Conservation (phyloP, 2,888 invertebrate genomes). For the Cosmia trapezina region DNA sequence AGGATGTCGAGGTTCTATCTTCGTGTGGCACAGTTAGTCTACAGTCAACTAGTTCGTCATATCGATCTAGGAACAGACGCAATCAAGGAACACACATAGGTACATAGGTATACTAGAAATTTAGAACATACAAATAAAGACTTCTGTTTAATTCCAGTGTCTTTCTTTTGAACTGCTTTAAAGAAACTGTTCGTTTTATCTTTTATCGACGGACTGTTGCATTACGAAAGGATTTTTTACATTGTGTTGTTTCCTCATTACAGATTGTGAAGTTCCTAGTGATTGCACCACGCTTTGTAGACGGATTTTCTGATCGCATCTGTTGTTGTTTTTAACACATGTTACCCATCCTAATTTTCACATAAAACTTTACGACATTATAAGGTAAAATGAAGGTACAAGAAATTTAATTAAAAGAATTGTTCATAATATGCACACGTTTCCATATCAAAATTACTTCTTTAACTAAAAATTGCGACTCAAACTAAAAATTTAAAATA, state of each 20-base stretch:
- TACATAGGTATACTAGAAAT: neutral
- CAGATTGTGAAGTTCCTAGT: neutral
- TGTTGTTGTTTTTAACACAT: neutral
- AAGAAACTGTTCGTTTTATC: conserved; percentile 1
- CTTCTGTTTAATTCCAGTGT: neutral
- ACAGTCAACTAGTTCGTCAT: conserved; percentile 32
- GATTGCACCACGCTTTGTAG: neutral
- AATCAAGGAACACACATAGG: conserved; percentile 32
- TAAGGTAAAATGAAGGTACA: neutral
- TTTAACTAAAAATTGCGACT: neutral
- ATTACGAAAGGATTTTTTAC: conserved; percentile 5
- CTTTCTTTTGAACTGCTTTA: neutral
- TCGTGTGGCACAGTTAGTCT: conserved; percentile 19
- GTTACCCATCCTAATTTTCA: neutral
- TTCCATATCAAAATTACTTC: neutral
- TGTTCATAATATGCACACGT: no score
- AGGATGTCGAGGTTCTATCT: conserved; percentile 13
- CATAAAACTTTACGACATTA: conserved; percentile 6
- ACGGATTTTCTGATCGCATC: neutral
- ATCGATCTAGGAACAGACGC: conserved; percentile 32
- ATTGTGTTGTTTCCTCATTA: neutral
- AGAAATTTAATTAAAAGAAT: no score
- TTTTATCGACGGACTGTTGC: neutral
- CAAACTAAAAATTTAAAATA: neutral
- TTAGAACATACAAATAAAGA: conserved; percentile 30